Evolutionary conservation across 2,888 invertebrate species (phyloP).

Genomic region (Orthosia incerta): DNA sequence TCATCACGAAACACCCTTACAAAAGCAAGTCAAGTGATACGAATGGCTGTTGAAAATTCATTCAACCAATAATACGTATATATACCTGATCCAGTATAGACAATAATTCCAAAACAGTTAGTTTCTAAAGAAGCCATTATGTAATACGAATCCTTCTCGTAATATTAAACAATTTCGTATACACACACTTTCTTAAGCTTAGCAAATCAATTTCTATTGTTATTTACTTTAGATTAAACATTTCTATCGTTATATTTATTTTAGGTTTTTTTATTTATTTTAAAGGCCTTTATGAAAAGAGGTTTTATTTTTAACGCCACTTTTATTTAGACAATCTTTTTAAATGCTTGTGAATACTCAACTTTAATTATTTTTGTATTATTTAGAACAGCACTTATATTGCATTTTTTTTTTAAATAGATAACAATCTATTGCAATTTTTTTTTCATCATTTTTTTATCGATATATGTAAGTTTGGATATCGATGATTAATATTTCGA

Average conservation of each 20-base stretch:
- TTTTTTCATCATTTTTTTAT: background rate
- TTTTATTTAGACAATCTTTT: conserved; percentile 5
- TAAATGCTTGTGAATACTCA: conserved; percentile 17
- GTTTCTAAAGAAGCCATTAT: background rate
- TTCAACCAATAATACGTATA: background rate
- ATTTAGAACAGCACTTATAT: background rate
- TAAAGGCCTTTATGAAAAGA: conserved; percentile 49
- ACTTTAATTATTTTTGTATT: background rate
- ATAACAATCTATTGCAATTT: background rate
- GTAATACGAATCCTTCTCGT: conserved; percentile 38
- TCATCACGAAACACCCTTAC: too few species aligned
- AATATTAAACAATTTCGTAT: conserved; percentile 57
- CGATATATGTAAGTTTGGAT: background rate
- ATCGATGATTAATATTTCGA: background rate
- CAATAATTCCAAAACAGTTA: background rate
- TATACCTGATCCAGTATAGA: background rate
- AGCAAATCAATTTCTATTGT: conserved; percentile 52
- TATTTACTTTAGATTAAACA: conserved; percentile 43
- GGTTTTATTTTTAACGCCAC: conserved; percentile 13
- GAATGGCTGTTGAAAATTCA: background rate
- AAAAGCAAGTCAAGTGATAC: background rate
- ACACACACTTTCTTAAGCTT: conserved; percentile 62
- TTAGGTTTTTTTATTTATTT: conserved; percentile 20
- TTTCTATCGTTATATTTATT: conserved; percentile 37
- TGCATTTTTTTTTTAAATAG: too few species aligned